Conservation (phyloP, 2,888 invertebrate genomes). For the Mellilla xanthometata region DNA sequence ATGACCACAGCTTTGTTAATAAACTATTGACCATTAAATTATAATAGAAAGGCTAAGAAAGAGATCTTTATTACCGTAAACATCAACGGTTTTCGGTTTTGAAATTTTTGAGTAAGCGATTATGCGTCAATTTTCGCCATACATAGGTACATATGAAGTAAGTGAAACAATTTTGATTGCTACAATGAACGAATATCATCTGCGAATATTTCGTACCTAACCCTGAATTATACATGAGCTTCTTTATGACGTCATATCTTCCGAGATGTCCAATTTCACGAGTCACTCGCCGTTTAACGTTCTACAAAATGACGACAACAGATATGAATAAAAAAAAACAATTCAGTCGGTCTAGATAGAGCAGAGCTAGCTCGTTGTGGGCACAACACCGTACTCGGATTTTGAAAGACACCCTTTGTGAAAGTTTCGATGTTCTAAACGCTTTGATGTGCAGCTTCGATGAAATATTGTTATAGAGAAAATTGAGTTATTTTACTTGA, state of each 20-base stretch:
- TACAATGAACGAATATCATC: no score
- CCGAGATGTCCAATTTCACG: slow-evolving; percentile 24
- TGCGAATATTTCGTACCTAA: neutral
- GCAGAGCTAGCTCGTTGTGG: slow-evolving; percentile 44
- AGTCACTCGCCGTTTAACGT: slow-evolving; percentile 24
- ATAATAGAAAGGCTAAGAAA: no score
- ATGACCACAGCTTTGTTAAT: no score
- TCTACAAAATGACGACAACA: slow-evolving; percentile 27
- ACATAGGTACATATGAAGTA: slow-evolving; percentile 4
- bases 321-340: slow-evolving; percentile 30
- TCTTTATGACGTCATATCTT: slow-evolving; percentile 19
- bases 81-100: no score
- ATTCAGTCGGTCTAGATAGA: slow-evolving; percentile 36
- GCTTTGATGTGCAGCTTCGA: slow-evolving; percentile 44
- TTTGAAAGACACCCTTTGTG: slow-evolving; percentile 49
- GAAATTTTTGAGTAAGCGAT: no score
- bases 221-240: slow-evolving; percentile 17
- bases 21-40: no score
- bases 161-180: slow-evolving; percentile 15
- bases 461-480: slow-evolving; percentile 39
- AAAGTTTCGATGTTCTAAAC: slow-evolving; percentile 44
- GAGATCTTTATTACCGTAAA: no score
- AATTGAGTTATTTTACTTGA: slow-evolving; percentile 31
- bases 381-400: slow-evolving; percentile 43
- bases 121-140: no score